Conservation (phyloP, 2,113 vertebrate genomes). For the Cheirogaleus medius region DNA sequence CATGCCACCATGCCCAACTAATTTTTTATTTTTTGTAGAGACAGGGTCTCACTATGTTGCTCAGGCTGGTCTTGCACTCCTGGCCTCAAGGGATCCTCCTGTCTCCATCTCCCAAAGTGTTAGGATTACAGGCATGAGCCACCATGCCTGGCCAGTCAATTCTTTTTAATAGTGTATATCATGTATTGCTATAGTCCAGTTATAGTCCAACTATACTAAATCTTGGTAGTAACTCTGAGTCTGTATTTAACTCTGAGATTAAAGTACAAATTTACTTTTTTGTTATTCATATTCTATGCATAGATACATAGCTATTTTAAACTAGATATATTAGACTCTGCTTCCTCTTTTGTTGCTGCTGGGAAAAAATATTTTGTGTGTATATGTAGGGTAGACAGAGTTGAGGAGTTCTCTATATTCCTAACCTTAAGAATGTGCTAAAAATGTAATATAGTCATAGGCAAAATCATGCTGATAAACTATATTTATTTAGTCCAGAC, state of each 20-base stretch:
- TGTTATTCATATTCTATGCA: background rate
- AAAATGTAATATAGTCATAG: background rate
- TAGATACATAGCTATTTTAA: background rate
- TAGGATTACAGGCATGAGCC: too few relatives aligned
- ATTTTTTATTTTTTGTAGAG: too few relatives aligned
- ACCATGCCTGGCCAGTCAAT: background rate
- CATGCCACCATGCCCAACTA: too few relatives aligned
- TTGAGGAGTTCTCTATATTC: background rate
- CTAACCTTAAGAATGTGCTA: background rate
- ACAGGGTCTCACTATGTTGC: too few relatives aligned
- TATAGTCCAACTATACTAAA: background rate
- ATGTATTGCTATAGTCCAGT: background rate
- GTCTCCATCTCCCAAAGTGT: too few relatives aligned
- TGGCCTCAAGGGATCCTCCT: too few relatives aligned
- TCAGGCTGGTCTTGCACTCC: too few relatives aligned
- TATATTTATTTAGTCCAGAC: background rate
- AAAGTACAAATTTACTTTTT: background rate
- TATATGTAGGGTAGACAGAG: background rate
- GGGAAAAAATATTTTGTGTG: background rate
- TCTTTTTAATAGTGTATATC: background rate
- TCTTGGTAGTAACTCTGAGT: background rate
- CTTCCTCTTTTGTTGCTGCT: background rate
- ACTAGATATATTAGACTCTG: background rate
- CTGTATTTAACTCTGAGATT: slow-evolving; percentile 12
- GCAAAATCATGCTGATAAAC: background rate